These are phyloP conservation scores for Microctonus brassicae DNA, from an alignment of 2,888 invertebrate genomes.

Conservation along the genomic window DNA sequence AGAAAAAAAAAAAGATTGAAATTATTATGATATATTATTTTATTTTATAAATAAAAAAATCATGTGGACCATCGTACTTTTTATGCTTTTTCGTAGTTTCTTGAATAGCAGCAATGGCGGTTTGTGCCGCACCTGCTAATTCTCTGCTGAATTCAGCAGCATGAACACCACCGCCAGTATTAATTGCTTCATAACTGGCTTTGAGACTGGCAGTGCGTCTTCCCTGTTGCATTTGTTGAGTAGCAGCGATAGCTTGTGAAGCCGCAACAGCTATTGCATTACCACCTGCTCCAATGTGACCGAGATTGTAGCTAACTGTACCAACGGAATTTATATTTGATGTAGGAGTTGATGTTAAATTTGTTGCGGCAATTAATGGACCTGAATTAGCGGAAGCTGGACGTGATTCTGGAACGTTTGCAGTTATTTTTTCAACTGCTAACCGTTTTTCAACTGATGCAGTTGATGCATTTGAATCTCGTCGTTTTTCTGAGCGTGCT, in stretches of 20 bases:
- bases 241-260: conserved; percentile 95
- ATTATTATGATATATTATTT: neutral
- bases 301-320: conserved; percentile 77
- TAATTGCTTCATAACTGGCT: conserved; percentile 93
- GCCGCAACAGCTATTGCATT: conserved; percentile 94
- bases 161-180: conserved; percentile 75
- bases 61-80: no score
- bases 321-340: conserved; percentile 65
- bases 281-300: conserved; percentile 87
- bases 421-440: conserved; percentile 65
- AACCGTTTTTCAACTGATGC: conserved; percentile 71
- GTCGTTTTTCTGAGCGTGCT: conserved; percentile 80
- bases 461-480: conserved; percentile 77
- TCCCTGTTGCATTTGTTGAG: conserved; percentile 95
- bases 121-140: conserved; percentile 80
- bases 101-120: conserved; percentile 79
- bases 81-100: conserved; percentile 77
- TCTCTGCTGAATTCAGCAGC: conserved; percentile 81
- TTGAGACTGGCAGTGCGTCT: conserved; percentile 93
- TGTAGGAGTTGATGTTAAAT: conserved; percentile 60
- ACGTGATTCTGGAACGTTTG: conserved; percentile 64
- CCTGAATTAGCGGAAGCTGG: conserved; percentile 66
- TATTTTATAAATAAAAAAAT: no score
- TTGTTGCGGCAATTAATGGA: conserved; percentile 59
- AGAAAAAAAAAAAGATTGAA: no score